These are phyloP conservation scores for Gambusia affinis DNA, from an alignment of 2,113 vertebrate genomes.

Conservation along the genomic window DNA sequence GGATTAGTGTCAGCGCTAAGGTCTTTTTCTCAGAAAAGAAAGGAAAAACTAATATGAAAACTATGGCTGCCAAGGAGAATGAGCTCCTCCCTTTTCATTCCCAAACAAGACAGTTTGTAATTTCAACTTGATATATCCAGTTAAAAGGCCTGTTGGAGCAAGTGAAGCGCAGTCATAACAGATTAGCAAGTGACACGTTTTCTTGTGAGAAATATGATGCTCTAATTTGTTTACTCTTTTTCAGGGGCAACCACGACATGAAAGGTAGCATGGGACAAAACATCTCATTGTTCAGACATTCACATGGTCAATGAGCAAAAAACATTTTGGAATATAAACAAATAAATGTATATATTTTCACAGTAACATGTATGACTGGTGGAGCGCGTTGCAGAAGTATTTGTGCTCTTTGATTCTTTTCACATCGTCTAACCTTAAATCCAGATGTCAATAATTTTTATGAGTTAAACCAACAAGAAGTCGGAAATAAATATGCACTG, in stretches of 20 bases:
- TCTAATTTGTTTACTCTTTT: slow-evolving; percentile 51
- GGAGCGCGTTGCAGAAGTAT: not conserved
- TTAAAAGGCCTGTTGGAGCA: slow-evolving; percentile 65
- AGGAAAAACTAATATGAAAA: slow-evolving; percentile 59
- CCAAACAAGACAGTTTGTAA: slow-evolving; percentile 56
- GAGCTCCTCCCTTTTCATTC: slow-evolving; percentile 59
- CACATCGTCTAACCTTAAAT: not conserved
- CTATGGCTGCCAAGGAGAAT: slow-evolving; percentile 57
- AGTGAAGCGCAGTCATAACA: slow-evolving; percentile 40
- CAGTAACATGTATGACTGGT: not conserved
- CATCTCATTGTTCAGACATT: not conserved
- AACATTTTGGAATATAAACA: not conserved
- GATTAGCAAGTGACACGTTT: slow-evolving; percentile 40
- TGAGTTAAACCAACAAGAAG: not conserved
- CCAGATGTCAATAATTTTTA: not conserved
- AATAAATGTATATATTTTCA: not conserved
- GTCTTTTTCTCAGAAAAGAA: slow-evolving; percentile 38
- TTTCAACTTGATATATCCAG: slow-evolving; percentile 48
- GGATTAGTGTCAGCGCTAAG: slow-evolving; percentile 62
- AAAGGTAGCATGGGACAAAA: slow-evolving; percentile 23
- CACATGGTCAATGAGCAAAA: not conserved
- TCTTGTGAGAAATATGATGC: slow-evolving; percentile 33
- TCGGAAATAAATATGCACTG: not conserved
- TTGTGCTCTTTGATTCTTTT: not conserved
- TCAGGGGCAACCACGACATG: slow-evolving; percentile 9